phyloP scores from a whole-genome alignment of 64 coral and sea anemone species.

The Catalaphyllia jardinei region DNA sequence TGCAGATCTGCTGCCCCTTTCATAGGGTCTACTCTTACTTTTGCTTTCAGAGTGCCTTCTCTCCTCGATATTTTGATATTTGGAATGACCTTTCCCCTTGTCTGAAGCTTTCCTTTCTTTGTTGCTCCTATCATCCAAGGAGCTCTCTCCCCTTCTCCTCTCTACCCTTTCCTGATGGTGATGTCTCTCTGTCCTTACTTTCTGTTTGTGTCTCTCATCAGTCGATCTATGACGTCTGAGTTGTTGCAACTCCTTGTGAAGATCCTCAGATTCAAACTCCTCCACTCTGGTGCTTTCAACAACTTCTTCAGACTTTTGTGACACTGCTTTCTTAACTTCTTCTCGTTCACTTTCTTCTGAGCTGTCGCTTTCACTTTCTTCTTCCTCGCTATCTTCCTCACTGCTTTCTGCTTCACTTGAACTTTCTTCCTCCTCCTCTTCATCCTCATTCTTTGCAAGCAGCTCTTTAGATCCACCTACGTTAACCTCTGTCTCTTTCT shows the following conservation, averaged over 20 bases:
- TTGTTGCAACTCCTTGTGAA: constrained; percentile 36
- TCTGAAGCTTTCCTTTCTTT: constrained; percentile 2
- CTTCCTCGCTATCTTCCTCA: constrained; percentile 61
- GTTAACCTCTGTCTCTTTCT: constrained; percentile 8
- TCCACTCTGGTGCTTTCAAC: constrained; percentile 51
- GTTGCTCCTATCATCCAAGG: not conserved
- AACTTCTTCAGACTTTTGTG: constrained; percentile 15
- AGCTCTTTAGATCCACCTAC: not conserved
- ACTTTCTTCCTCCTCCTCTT: constrained; percentile 57
- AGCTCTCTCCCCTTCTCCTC: not conserved
- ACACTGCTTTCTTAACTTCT: not conserved
- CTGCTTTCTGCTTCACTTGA: constrained; percentile 61
- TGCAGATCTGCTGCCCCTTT: constrained; percentile 3
- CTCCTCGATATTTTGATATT: constrained; percentile 10
- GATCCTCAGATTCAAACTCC: constrained; percentile 33
- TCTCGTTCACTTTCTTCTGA: constrained; percentile 30
- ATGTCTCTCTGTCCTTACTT: not conserved
- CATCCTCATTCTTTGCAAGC: constrained; percentile 9
- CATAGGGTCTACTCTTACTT: not conserved
- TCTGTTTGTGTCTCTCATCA: constrained; percentile 14
- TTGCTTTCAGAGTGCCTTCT: not conserved
- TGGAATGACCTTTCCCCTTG: not conserved
- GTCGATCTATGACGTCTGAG: constrained; percentile 4
- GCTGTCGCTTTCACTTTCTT: constrained; percentile 45
- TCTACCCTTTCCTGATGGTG: constrained; percentile 5